phyloP scores from a whole-genome alignment of 2,797 vertebrate species.

The Sebastes diploproa region DNA sequence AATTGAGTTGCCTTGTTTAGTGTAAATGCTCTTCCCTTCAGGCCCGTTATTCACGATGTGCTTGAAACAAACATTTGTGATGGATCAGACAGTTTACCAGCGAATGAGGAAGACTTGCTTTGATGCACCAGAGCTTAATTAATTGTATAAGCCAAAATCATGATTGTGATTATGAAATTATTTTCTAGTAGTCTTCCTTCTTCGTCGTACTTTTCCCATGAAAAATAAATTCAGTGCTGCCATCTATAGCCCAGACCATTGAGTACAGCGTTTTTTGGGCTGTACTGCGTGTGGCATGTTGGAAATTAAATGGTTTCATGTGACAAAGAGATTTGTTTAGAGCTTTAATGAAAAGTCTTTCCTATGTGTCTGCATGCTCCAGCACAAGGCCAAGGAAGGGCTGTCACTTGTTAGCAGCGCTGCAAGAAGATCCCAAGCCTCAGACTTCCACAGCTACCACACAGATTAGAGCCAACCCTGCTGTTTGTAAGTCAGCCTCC shows the following conservation, averaged over 20 bases:
- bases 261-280: not conserved
- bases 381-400: conserved; percentile 12
- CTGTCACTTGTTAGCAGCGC: conserved; percentile 32
- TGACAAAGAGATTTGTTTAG: conserved; percentile 40
- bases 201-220: not conserved
- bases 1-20: not conserved
- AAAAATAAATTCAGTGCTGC: conserved; percentile 2
- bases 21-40: not conserved
- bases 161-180: not conserved
- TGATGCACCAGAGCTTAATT: not conserved
- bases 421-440: conserved; percentile 44
- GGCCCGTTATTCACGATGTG: not conserved
- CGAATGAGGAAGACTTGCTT: not conserved
- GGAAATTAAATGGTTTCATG: conserved; percentile 24
- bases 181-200: not conserved
- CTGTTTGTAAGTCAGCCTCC: conserved; percentile 70
- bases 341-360: conserved; percentile 43
- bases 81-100: not conserved
- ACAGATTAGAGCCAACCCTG: conserved; percentile 55
- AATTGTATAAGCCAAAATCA: not conserved
- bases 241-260: not conserved
- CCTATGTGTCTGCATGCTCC: conserved; percentile 2
- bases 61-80: not conserved
- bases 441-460: conserved; percentile 58
- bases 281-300: not conserved